Evolutionary conservation across 2,888 invertebrate species (phyloP).

Genomic region (Microctonus aethiopoides): DNA sequence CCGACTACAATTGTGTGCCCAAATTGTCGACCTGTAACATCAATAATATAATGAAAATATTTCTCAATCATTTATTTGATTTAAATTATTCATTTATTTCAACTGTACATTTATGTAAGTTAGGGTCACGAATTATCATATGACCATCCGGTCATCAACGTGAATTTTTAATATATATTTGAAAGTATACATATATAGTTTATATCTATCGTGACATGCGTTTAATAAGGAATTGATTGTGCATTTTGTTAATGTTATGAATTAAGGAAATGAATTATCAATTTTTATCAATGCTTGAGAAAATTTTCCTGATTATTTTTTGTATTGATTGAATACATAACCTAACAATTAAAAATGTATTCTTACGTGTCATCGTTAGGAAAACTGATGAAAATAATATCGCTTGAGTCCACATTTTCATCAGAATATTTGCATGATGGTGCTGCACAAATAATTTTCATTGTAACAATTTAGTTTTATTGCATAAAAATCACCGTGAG

Average conservation of each 20-base stretch:
- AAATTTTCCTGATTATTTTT: too few species aligned
- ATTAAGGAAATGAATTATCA: too few species aligned
- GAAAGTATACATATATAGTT: too few species aligned
- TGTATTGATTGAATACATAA: neutral
- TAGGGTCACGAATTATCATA: neutral
- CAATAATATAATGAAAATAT: neutral
- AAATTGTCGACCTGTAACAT: constrained; percentile 40
- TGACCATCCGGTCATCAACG: neutral
- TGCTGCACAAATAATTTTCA: constrained; percentile 48
- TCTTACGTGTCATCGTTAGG: constrained; percentile 51
- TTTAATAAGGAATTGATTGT: too few species aligned
- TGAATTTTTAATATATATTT: too few species aligned
- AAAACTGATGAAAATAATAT: constrained; percentile 50
- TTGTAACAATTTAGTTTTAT: constrained; percentile 19
- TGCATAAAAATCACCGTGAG: neutral
- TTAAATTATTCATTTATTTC: neutral
- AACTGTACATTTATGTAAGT: neutral
- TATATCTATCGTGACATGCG: too few species aligned
- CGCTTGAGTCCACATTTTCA: constrained; percentile 46
- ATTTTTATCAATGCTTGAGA: too few species aligned
- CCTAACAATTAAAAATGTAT: too few species aligned
- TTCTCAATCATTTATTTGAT: neutral
- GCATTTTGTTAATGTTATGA: too few species aligned
- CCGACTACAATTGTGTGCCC: constrained; percentile 51
- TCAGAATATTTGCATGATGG: constrained; percentile 49